Base-by-base conservation (phyloP, 2,888 invertebrate species). In the Xiphydria camelus region DNA sequence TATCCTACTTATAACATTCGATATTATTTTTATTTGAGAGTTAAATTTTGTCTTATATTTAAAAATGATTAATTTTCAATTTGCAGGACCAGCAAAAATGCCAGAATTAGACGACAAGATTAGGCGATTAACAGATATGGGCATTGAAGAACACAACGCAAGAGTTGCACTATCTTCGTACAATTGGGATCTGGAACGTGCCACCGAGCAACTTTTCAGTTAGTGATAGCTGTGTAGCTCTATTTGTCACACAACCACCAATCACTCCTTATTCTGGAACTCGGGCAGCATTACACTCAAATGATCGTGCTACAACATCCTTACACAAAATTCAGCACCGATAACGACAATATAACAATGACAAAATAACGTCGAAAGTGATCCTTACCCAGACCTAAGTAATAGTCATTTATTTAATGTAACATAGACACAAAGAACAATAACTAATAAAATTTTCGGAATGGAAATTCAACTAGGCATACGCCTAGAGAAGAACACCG, bases 131-230 rank as follows among this genome's bases (percentile, higher is more conserved):
- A 83, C 86, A 67, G 94, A 94, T 69, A 96, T 99, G 94, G 98
- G 98, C 36, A 85, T 98, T 41, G 90, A 91, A 60, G 92, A 91
- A 76, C 87, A 92, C 65, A 86, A 87, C 73, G 94, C 94, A 19
- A 80, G 93, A 55, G 91, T 91, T 33, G 94, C 95, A 20, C 81
- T 97, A 40, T 95, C 95, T 40, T 88, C 92, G 32, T 89, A 88
- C 74, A 89, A 93, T 75, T 97, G 96, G 96, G 89, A 94, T 70
- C 78, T 95, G 66, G 91, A 92, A 77, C 82, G 88, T 72, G 95
- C 97, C 55, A 94, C 94, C 39, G 95, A 96, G 77, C 86, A 86
- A 72, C 80, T 91, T 62, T 87, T 91, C 78, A 89, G 88, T 84
- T 89, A 88, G 84, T 81, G 66, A 68, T 63, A 52, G 64, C 60